Evolutionary conservation across 1,140 invertebrate species (phyloP), one percentile per base, ranked within the genome.

Genomic region (Ceratosolen solmsi): DNA sequence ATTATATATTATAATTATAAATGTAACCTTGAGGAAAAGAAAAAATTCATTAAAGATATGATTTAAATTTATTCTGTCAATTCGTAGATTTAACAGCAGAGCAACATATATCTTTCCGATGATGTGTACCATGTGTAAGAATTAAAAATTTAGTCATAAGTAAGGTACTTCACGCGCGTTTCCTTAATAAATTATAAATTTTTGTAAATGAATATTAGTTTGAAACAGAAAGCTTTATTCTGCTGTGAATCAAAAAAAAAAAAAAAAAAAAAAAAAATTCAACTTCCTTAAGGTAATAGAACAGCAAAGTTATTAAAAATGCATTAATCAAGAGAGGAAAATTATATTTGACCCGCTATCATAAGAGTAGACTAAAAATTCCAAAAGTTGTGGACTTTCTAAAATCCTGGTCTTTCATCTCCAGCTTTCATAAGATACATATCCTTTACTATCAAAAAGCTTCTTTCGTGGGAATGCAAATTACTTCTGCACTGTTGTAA

Each of bases 101-200:
- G 1, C 27, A 68, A 68, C 15, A n/a, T 68, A 38, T 38, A 38
- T 38, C 30, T 68, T 68, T 36, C 7, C 33, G n/a, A 38, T 2
- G 27, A 38, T 58, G 2, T 68, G 38, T 38, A 1, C 4, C 27
- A 2, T 3, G 5, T 8, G 3, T 22, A 54, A 20, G 51, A 54
- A 17, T 13, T 54, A 54, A 54, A 54, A 54, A 54, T 54, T 8
- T 54, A 11, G 3, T 22, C 20, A 15, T 54, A 54, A 54, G 17
- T 54, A 20, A 54, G 17, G 20, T 15, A 36, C n/a, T 68, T n/a
- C 17, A 36, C 0, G 17, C 33, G 38, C 33, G 33, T n/a, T 68
- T 68, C 22, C 17, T 68, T 38, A 25, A n/a, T 68, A 68, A 68
- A 38, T 65, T 65, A 65, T 65, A 65, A 54, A 65, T 38, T 38